These are phyloP conservation scores for Pristiophorus japonicus DNA, from an alignment of 2,113 vertebrate genomes.

Conservation along the genomic window DNA sequence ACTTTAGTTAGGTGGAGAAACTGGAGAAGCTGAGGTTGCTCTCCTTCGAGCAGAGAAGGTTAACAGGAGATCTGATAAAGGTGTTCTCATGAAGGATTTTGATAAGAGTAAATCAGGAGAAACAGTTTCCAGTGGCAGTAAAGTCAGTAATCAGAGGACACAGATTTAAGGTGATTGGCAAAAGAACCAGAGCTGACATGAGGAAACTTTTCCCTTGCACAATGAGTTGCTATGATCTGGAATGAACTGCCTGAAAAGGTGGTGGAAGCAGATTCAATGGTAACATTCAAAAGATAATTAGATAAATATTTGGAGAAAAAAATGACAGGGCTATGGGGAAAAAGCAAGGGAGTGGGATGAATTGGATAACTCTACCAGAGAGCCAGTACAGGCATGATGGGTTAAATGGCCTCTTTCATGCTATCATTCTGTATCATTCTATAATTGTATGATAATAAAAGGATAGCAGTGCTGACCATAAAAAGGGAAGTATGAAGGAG, in stretches of 20 bases:
- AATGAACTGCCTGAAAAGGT: neutral
- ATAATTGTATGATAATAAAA: too few species aligned
- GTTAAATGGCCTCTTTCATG: neutral
- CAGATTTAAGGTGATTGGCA: neutral
- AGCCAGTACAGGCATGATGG: neutral
- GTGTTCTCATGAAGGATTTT: too few species aligned
- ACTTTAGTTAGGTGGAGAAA: too few species aligned
- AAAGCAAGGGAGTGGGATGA: neutral
- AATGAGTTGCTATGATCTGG: neutral
- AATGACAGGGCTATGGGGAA: neutral
- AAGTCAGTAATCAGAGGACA: neutral
- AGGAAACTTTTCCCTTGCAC: neutral
- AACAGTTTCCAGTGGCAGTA: neutral
- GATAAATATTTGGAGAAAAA: neutral
- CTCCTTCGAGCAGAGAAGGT: too few species aligned
- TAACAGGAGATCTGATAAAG: too few species aligned
- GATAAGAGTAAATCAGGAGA: neutral
- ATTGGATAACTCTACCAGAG: neutral
- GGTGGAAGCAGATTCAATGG: neutral
- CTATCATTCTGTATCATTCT: neutral
- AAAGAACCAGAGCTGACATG: neutral
- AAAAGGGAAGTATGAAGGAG: neutral
- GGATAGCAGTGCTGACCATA: neutral
- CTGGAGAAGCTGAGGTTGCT: too few species aligned
- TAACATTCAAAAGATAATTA: neutral